A percentile compares a stretch with the other conserved stretches of the same genome.
phyloP scores from a whole-genome alignment of 2,888 invertebrate species.

The Amiota mariae region DNA sequence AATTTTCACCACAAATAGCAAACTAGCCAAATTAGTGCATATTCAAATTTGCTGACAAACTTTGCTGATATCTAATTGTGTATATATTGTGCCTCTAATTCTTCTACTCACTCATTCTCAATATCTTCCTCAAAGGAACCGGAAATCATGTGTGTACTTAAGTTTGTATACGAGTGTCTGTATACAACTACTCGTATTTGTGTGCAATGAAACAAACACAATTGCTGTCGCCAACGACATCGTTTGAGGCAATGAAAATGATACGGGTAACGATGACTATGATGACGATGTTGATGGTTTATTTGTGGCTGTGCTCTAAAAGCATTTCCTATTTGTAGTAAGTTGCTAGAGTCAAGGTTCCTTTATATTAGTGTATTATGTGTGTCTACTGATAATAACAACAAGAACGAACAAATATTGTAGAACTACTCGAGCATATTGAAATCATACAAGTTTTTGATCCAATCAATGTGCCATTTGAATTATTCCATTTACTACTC shows the following conservation, averaged over 20 bases:
- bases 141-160: too few relatives aligned
- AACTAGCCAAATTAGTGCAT: conserved; percentile 66
- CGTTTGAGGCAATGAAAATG: not conserved
- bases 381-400: too few relatives aligned
- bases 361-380: not conserved
- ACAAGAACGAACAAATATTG: too few relatives aligned
- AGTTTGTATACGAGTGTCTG: too few relatives aligned
- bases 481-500: too few relatives aligned
- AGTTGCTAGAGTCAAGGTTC: not conserved
- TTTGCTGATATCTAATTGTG: conserved; percentile 25
- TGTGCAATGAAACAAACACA: not conserved
- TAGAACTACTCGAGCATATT: too few relatives aligned
- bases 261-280: not conserved
- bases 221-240: not conserved
- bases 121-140: too few relatives aligned
- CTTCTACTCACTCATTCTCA: too few relatives aligned
- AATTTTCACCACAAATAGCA: conserved; percentile 59
- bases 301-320: not conserved
- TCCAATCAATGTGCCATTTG: too few relatives aligned
- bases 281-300: too few relatives aligned
- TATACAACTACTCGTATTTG: not conserved
- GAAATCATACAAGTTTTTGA: too few relatives aligned
- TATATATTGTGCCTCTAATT: too few relatives aligned
- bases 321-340: not conserved
- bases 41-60: conserved; percentile 61